phyloP scores from a whole-genome alignment of 2,797 vertebrate genomes.

The Arremon brunneinucha region DNA sequence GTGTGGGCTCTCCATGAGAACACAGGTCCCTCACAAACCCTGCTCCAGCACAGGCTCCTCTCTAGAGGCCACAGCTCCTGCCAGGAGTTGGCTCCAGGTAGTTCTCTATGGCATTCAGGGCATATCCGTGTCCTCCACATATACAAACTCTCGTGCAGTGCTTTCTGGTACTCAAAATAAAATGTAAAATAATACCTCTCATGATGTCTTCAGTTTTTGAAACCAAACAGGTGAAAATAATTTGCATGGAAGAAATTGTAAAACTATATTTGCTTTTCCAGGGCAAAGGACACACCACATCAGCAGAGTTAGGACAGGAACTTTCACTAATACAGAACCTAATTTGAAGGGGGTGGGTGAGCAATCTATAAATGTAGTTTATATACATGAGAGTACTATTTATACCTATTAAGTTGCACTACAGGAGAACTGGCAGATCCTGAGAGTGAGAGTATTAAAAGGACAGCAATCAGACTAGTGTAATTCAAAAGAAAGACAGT shows the following conservation, averaged over 20 bases:
- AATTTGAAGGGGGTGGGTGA: not conserved
- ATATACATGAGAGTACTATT: not conserved
- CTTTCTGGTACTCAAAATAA: not conserved
- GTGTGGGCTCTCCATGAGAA: too few species aligned
- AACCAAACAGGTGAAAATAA: not conserved
- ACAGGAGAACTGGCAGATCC: not conserved
- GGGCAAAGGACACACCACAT: not conserved
- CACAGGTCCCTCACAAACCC: not conserved
- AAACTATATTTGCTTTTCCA: not conserved
- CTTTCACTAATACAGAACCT: not conserved
- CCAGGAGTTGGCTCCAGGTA: accelerated
- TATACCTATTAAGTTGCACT: not conserved
- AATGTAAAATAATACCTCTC: not conserved
- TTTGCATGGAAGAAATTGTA: not conserved
- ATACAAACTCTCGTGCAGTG: not conserved
- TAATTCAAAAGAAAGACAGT: not conserved
- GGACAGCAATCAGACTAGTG: not conserved
- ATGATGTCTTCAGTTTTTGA: not conserved
- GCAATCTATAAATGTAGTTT: not conserved
- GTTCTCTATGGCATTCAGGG: not conserved
- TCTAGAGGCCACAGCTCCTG: not conserved
- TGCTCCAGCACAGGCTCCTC: accelerated
- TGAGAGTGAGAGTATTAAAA: not conserved
- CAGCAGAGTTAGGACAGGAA: not conserved
- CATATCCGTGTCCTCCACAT: not conserved